These are phyloP conservation scores for Paedocypris sp. DNA, from an alignment of 2,113 vertebrate genomes.

Conservation along the genomic window DNA sequence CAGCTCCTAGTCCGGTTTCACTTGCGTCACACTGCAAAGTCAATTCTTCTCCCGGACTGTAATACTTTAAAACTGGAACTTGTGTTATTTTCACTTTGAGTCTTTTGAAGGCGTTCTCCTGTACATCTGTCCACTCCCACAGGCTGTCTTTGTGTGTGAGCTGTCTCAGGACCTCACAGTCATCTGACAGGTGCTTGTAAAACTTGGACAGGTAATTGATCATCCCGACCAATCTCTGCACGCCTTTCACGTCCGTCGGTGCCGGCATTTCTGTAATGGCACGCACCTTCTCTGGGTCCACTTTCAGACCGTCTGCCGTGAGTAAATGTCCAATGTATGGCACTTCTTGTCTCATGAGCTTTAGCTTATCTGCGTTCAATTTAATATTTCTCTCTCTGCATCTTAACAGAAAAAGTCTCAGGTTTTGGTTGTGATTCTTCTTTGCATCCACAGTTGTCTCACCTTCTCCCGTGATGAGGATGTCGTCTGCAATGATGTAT, in stretches of 20 bases:
- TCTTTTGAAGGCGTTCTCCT: neutral
- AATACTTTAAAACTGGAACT: neutral
- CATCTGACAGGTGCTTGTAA: conserved; percentile 18
- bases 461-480: conserved; percentile 7
- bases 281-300: conserved; percentile 10
- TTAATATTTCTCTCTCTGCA: conserved; percentile 14
- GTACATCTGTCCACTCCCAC: neutral
- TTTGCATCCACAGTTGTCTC: neutral
- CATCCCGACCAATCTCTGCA: conserved; percentile 9
- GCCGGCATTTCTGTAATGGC: conserved; percentile 15
- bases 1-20: neutral
- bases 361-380: conserved; percentile 18
- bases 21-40: neutral
- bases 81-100: neutral
- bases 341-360: conserved; percentile 3
- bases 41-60: neutral
- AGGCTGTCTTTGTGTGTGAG: conserved; percentile 2
- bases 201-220: conserved; percentile 24
- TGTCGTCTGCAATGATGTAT: conserved; percentile 4
- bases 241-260: conserved; percentile 12
- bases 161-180: conserved; percentile 22
- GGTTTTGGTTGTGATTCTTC: neutral
- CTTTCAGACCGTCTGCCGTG: neutral
- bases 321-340: conserved; percentile 16
- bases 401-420: neutral